Evolutionary conservation across 1,140 invertebrate genomes (phyloP).

Genomic region (Drosophila obscura): DNA sequence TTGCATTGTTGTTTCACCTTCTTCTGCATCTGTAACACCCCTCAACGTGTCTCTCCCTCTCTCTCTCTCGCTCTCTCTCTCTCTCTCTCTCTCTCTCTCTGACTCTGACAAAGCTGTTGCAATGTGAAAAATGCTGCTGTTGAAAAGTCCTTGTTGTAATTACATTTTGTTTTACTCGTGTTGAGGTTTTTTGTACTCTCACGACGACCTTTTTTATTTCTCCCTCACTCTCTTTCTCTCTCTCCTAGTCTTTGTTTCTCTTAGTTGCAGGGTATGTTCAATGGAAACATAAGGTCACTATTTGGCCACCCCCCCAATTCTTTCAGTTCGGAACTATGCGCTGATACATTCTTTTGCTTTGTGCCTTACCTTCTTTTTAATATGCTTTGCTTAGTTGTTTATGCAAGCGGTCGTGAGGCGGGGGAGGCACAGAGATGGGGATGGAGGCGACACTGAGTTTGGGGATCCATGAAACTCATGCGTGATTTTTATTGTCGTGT

Average conservation of each 20-base stretch:
- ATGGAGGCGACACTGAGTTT: constrained; percentile 35
- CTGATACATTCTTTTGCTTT: not conserved
- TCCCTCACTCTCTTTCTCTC: constrained; percentile 15
- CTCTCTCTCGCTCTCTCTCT: not conserved
- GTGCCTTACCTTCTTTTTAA: constrained; percentile 2
- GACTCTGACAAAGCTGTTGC: constrained; percentile 55
- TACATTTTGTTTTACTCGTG: constrained; percentile 82
- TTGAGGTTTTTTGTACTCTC: constrained; percentile 76
- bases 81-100: not conserved
- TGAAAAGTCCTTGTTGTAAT: constrained; percentile 79
- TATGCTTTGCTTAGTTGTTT: constrained; percentile 46
- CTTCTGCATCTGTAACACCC: not conserved
- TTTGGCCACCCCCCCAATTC: too few relatives aligned
- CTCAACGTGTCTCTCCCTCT: not conserved
- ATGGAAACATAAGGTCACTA: too few relatives aligned
- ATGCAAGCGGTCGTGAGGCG: constrained; percentile 62
- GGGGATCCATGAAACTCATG: constrained; percentile 75
- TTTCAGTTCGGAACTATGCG: too few relatives aligned
- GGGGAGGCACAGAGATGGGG: not conserved
- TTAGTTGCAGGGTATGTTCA: not conserved
- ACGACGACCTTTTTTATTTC: constrained; percentile 60
- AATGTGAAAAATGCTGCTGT: constrained; percentile 60
- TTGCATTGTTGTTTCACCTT: constrained; percentile 50
- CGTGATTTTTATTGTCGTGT: constrained; percentile 80
- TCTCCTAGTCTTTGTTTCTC: constrained; percentile 8